These are phyloP conservation scores for Myoxocephalus aenaeus DNA, from an alignment of 2,797 vertebrate genomes.

Conservation along the genomic window DNA sequence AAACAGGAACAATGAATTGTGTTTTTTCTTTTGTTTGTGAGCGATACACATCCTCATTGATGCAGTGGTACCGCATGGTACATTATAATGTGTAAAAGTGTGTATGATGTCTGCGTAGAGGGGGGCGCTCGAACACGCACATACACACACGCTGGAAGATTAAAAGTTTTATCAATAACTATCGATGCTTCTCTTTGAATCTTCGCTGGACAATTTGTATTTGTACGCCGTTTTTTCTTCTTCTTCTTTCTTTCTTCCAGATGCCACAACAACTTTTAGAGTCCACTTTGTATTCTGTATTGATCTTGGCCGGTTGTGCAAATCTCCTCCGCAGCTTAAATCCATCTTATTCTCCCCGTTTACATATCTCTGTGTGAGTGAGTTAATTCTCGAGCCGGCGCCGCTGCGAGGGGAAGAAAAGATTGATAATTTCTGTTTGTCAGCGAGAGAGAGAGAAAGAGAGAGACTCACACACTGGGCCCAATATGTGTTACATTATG, in stretches of 20 bases:
- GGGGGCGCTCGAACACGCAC: not conserved
- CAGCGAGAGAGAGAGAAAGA: too few species aligned
- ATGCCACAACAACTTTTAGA: slow-evolving; percentile 12
- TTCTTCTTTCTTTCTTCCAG: not conserved
- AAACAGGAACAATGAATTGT: slow-evolving; percentile 23
- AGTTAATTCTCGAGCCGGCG: slow-evolving; percentile 44
- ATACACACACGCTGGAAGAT: not conserved
- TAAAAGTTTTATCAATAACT: not conserved
- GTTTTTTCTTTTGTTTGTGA: slow-evolving; percentile 31
- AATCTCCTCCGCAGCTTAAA: slow-evolving; percentile 43
- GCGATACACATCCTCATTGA: too few species aligned
- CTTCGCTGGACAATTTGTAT: not conserved
- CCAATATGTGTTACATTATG: slow-evolving; percentile 9
- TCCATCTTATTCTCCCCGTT: slow-evolving; percentile 55
- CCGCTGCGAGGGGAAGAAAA: slow-evolving; percentile 22
- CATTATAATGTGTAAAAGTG: slow-evolving; percentile 28
- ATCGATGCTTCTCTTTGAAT: too few species aligned
- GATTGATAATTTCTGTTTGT: slow-evolving; percentile 50
- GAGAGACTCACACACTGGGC: not conserved
- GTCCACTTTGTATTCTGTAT: slow-evolving; percentile 56
- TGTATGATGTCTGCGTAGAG: not conserved
- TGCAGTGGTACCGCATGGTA: too few species aligned
- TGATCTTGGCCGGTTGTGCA: slow-evolving; percentile 49
- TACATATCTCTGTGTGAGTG: slow-evolving; percentile 41
- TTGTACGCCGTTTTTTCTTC: not conserved